Conservation (phyloP, 1,140 invertebrate genomes). For the Heliconius melpomene region DNA sequence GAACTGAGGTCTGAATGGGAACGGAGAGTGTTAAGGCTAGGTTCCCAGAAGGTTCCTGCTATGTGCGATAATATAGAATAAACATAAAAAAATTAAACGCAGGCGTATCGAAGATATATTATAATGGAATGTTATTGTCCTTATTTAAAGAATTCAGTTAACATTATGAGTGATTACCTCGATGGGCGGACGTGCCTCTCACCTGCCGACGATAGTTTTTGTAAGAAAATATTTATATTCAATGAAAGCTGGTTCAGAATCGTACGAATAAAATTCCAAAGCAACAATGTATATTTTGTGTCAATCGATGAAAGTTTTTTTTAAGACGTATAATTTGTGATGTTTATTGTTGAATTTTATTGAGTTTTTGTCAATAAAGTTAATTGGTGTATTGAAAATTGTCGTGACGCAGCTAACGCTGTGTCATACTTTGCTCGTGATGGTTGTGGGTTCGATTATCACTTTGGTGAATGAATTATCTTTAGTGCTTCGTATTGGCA, state of each 20-base stretch:
- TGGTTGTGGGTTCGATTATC: neutral
- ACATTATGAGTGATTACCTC: slow-evolving; percentile 54
- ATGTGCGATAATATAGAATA: no score
- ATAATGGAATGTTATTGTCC: neutral
- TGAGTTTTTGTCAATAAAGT: neutral
- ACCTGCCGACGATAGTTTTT: slow-evolving; percentile 49
- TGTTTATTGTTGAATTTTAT: neutral
- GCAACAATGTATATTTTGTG: slow-evolving; percentile 21
- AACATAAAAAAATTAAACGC: no score
- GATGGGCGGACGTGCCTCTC: slow-evolving; percentile 49
- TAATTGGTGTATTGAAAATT: no score
- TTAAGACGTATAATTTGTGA: neutral
- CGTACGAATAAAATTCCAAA: slow-evolving; percentile 10
- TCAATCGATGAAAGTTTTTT: slow-evolving; percentile 7
- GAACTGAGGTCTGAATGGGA: no score
- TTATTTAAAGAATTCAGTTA: slow-evolving; percentile 21
- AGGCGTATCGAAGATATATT: no score
- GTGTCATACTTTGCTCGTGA: neutral
- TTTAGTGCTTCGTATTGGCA: neutral
- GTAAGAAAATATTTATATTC: slow-evolving; percentile 24
- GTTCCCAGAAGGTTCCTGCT: no score
- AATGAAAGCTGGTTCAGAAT: neutral
- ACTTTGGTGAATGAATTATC: neutral
- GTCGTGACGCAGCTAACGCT: no score
- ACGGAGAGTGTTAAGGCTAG: no score